Evolutionary conservation across 2,888 invertebrate genomes (phyloP), one percentile per base, ranked within the genome.

Genomic region (Philopedon plagiatum): DNA sequence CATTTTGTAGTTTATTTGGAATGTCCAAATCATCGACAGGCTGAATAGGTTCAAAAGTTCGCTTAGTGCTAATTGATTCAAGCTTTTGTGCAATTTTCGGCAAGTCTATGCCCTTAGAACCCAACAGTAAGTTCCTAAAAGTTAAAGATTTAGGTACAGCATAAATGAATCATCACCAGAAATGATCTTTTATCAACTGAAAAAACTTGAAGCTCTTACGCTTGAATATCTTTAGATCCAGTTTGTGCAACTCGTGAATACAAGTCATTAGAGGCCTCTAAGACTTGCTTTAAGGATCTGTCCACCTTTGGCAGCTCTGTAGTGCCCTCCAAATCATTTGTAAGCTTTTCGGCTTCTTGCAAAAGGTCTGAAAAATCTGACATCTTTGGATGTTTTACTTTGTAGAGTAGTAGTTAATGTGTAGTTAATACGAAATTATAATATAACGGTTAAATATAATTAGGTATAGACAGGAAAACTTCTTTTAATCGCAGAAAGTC

Each of bases 31-130:
- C 97, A 37, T 93, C 92, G 58, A 95, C 92, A 0, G 97, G 95
- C 86, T 97, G 96, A 19, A 97, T 87, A 0, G 97, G 94, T 83
- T 95, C 94, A 80, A 95, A 94, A n/a, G 94, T 93, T 64, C 92
- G 89, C 73, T 95, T 91, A 5, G 96, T 91, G 83, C 94, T 96
- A 1, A 98, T 88, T 0, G 94, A 91, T 85, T 96, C 97, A 26
- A 98, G 87, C 81, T 96, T 96, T 80, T 96, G 95, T 3, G 95
- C 93, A 77, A 98, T 93, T 86, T 94, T 94, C n/a, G 96, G 95
- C 57, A 98, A 87, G 86, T 98, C 98, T 77, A 97, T 93, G 3
- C 98, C 98, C 86, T 94, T 93, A 0, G 96, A 94, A 0, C 97
- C 97, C 77, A 98, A 89, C 65, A 98, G 86, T 44, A 97, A 90